Evolutionary conservation across 1,140 invertebrate species (phyloP).

Genomic region (Cotesia glomerata): DNA sequence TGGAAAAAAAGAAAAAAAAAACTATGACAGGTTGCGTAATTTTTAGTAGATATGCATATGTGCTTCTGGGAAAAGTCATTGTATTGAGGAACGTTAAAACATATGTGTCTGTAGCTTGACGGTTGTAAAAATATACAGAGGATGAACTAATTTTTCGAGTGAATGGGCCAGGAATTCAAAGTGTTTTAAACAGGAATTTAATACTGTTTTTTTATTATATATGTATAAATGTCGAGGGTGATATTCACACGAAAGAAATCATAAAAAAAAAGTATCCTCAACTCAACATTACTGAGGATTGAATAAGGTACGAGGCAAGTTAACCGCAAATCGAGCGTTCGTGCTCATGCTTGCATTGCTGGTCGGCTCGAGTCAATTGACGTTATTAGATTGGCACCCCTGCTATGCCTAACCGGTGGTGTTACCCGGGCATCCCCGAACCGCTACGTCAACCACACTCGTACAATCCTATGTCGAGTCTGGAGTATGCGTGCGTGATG

Average conservation of each 20-base stretch:
- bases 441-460: conserved; percentile 8
- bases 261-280: not conserved
- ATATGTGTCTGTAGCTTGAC: conserved; percentile 5
- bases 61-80: too few species aligned
- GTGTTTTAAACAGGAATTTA: conserved; percentile 13
- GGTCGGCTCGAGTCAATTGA: conserved; percentile 56
- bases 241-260: too few species aligned
- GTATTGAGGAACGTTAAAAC: not conserved
- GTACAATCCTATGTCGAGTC: conserved; percentile 7
- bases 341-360: conserved; percentile 30
- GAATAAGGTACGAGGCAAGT: conserved; percentile 30
- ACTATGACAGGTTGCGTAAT: not conserved
- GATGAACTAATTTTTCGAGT: not conserved
- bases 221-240: too few species aligned
- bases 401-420: conserved; percentile 12
- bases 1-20: too few species aligned
- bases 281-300: not conserved
- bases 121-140: not conserved
- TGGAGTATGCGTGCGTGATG: conserved; percentile 55
- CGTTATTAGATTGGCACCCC: conserved; percentile 63
- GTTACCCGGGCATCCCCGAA: conserved; percentile 45
- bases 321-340: conserved; percentile 58
- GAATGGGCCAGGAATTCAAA: conserved; percentile 16
- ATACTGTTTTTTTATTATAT: too few species aligned
- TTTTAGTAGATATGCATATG: too few species aligned